These are phyloP conservation scores for Thalassaphorura encarpata DNA, from an alignment of 1,140 invertebrate species.

Conservation along the genomic window DNA sequence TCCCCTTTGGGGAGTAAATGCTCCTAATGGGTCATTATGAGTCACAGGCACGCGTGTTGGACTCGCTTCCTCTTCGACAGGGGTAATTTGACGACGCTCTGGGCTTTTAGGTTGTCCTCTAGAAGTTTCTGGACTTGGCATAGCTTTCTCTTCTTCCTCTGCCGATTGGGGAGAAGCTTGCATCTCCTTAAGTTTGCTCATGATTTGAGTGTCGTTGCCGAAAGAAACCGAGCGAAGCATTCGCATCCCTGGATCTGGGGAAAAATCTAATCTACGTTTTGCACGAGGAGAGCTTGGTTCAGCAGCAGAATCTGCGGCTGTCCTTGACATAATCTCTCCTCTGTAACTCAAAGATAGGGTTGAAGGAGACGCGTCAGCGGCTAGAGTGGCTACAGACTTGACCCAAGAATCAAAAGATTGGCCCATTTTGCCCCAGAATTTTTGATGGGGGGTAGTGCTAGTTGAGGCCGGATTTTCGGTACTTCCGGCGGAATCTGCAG, in stretches of 20 bases:
- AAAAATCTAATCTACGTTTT: slow-evolving; percentile 20
- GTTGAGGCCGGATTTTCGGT: slow-evolving; percentile 17
- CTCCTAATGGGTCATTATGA: slow-evolving; percentile 77
- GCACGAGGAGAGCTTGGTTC: background rate
- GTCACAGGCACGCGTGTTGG: slow-evolving; percentile 64
- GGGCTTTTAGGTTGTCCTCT: slow-evolving; percentile 1
- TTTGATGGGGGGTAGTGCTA: slow-evolving; percentile 13
- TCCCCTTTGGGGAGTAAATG: too few species aligned
- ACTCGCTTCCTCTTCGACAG: slow-evolving; percentile 14
- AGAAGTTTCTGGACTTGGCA: background rate
- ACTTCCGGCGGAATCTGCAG: too few species aligned
- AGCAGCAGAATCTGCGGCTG: slow-evolving; percentile 19
- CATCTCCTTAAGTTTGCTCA: slow-evolving; percentile 53
- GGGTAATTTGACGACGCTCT: slow-evolving; percentile 28
- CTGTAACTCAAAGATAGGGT: too few species aligned
- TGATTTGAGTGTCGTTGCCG: slow-evolving; percentile 60
- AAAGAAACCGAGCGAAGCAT: slow-evolving; percentile 56
- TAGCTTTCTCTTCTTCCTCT: slow-evolving; percentile 20
- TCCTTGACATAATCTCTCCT: slow-evolving; percentile 24
- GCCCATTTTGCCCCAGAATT: slow-evolving; percentile 29
- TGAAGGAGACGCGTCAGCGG: slow-evolving; percentile 17
- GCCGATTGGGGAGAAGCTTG: too few species aligned
- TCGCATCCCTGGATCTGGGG: slow-evolving; percentile 12
- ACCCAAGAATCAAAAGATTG: slow-evolving; percentile 33
- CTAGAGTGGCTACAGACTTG: slow-evolving; percentile 21